Base-by-base conservation (phyloP, 1,140 invertebrate genomes). In the Hormaphis cornu region DNA sequence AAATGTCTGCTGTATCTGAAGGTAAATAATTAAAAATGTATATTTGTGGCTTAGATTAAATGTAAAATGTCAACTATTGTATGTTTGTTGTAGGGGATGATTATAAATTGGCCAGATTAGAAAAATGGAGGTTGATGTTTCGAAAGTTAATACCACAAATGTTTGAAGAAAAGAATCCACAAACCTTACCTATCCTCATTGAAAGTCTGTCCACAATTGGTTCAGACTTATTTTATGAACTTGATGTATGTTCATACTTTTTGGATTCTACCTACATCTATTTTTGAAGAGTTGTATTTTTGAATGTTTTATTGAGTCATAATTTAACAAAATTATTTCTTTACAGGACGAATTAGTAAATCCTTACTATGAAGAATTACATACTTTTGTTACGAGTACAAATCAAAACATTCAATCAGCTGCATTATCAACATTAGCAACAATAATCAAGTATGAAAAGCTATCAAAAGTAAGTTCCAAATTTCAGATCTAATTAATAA, bases 41-140 rank as follows among this genome's bases (percentile, higher is more conserved):
- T 61, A 26, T 20, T 16, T 24, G 1, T 16, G 35, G 20, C 16
- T 18, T 12, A 12, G 14, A 18, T 18, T n/a, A 61, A 30, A 26
- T n/a, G 12, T 28, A 44, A 30, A 40, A 20, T 16, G n/a, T 44
- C 42, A 61, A 26, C 5, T 2, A 56, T 1, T 53, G 9, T 35
- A 26, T 30, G 6, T 30, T 12, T 48, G 8, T 46, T 48, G 14
- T 66, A 66, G 61, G 28, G 14, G 7, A 66, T 30, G 26, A 48
- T 16, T 50, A 48, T 35, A 33, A 66, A 30, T 48, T 28, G 6
- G 61, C 61, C 5, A 48, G 28, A 35, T 35, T 66, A 66, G 61
- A 66, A 48, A 66, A 66, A 66, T 66, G 61, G 61, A 66, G 50
- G 14, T 66, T 66, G 9, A 66, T 66, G 33, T 66, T 66, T 48